These are phyloP conservation scores for Spinibarbus caldwelli DNA, from an alignment of 2,797 vertebrate genomes.

Conservation along the genomic window DNA sequence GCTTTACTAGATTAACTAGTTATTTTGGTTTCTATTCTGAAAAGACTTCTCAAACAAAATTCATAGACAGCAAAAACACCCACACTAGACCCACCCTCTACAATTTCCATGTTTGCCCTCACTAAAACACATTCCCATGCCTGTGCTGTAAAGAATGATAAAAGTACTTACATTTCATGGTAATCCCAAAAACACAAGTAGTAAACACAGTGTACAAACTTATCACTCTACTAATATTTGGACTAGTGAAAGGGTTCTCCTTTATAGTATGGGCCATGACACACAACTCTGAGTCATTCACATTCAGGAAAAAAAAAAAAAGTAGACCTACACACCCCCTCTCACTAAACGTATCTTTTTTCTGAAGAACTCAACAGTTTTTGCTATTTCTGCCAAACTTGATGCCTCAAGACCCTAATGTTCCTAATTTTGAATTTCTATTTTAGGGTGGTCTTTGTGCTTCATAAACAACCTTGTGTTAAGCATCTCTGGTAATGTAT, in stretches of 20 bases:
- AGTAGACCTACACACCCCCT: constrained; percentile 28
- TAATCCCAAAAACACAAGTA: constrained; percentile 48
- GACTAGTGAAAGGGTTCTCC: constrained; percentile 77
- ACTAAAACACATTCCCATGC: not conserved
- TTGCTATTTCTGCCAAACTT: constrained; percentile 13
- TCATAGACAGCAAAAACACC: not conserved
- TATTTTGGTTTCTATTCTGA: not conserved
- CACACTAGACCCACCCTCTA: not conserved
- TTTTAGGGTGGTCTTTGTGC: not conserved
- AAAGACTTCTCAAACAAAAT: not conserved
- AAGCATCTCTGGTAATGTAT: not conserved
- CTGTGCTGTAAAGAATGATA: not conserved
- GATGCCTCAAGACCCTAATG: not conserved
- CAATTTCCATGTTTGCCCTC: not conserved
- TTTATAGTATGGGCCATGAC: constrained; percentile 76
- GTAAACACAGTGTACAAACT: constrained; percentile 51
- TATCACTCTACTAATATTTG: constrained; percentile 65
- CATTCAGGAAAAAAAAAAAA: constrained; percentile 42
- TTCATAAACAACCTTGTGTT: not conserved
- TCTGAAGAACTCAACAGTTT: constrained; percentile 46
- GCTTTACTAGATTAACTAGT: not conserved
- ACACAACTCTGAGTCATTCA: constrained; percentile 15
- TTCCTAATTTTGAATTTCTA: constrained; percentile 3
- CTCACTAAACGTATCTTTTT: constrained; percentile 42
- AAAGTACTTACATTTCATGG: constrained; percentile 63